Conservation (phyloP, 2,113 vertebrate genomes). For the Sinocyclocheilus maitianheensis region DNA sequence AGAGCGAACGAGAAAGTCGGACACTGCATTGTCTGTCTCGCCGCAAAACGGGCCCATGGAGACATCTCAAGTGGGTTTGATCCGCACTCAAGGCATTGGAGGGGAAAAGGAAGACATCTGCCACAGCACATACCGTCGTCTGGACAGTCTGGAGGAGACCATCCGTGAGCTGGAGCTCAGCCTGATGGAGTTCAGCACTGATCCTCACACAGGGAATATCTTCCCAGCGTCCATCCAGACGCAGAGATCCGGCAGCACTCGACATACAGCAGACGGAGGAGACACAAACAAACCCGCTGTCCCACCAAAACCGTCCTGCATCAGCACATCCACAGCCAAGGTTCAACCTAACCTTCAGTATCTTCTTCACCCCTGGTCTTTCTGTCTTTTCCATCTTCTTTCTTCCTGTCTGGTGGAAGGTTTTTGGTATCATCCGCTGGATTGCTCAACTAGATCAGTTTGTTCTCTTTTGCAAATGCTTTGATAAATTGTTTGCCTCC, state of each 20-base stretch:
- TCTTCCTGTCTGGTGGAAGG: conserved; percentile 6
- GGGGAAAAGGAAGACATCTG: conserved; percentile 57
- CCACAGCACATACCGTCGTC: conserved; percentile 68
- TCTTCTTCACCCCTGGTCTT: neutral
- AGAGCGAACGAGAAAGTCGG: conserved; percentile 22
- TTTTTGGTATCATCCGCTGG: neutral
- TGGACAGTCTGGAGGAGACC: conserved; percentile 92
- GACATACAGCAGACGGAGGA: conserved; percentile 9
- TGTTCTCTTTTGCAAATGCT: conserved; percentile 3
- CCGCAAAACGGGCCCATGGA: neutral
- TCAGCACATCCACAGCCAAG: conserved; percentile 68
- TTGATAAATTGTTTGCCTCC: conserved; percentile 31
- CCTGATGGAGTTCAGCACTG: conserved; percentile 81
- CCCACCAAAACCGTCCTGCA: conserved; percentile 79
- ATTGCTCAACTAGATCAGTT: conserved; percentile 18
- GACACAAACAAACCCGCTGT: conserved; percentile 75
- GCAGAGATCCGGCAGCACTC: conserved; percentile 6
- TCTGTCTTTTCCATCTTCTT: conserved; percentile 19
- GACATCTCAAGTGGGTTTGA: neutral
- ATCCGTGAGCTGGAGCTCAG: conserved; percentile 88
- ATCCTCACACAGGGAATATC: conserved; percentile 56
- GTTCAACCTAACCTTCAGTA: conserved; percentile 67
- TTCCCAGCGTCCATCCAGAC: conserved; percentile 38
- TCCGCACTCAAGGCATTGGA: conserved; percentile 26
- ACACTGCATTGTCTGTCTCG: neutral